Evolutionary conservation across 2,113 vertebrate genomes (phyloP).

Genomic region (Condylura cristata): DNA sequence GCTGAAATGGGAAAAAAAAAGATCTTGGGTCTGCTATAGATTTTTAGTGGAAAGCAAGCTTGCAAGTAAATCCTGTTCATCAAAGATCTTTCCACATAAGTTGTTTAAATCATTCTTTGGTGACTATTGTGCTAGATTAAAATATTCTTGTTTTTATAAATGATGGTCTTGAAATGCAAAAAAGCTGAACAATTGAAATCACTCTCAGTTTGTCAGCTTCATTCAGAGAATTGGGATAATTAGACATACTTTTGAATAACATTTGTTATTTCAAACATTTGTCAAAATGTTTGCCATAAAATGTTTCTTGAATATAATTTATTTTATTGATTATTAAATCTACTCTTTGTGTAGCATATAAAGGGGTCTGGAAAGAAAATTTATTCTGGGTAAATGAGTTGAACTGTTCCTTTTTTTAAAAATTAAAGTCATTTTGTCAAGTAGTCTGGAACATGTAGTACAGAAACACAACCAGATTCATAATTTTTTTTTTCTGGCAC

Average conservation of each 20-base stretch:
- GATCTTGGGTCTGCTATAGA: neutral
- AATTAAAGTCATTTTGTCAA: neutral
- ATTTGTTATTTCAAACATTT: conserved; percentile 10
- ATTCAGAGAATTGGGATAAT: conserved; percentile 29
- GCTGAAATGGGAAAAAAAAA: neutral
- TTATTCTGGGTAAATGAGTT: conserved; percentile 25
- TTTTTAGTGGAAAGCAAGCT: neutral
- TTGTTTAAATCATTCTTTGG: neutral
- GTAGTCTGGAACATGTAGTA: neutral
- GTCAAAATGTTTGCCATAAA: conserved; percentile 43
- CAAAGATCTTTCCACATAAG: neutral
- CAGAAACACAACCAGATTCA: neutral
- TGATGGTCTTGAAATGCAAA: neutral
- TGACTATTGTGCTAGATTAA: neutral
- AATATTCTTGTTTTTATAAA: neutral
- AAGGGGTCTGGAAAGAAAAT: conserved; percentile 33
- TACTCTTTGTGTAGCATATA: neutral
- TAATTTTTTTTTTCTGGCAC: neutral
- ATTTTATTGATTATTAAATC: neutral
- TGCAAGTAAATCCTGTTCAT: neutral
- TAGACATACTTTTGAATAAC: neutral
- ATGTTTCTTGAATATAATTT: neutral
- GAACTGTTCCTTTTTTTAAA: neutral
- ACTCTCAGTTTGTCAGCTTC: neutral
- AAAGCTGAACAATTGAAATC: neutral